Evolutionary conservation across 2,797 vertebrate species (phyloP).

Genomic region (Peromyscus melanophrys): DNA sequence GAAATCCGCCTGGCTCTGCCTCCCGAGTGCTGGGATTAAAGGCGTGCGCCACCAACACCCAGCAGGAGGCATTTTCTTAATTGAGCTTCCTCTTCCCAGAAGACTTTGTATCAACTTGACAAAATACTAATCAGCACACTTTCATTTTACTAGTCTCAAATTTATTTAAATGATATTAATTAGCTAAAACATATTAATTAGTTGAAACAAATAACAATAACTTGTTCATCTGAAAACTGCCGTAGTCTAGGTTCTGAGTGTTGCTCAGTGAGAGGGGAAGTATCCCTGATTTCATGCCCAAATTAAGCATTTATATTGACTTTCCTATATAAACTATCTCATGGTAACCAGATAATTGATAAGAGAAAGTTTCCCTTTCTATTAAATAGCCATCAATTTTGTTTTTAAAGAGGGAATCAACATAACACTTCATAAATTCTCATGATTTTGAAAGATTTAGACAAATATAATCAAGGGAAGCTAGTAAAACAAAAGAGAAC

Average conservation of each 20-base stretch:
- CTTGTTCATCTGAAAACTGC: neutral
- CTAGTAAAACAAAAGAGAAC: neutral
- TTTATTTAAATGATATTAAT: slow-evolving; percentile 36
- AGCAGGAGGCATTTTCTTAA: neutral
- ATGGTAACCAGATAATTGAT: neutral
- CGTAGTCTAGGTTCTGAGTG: neutral
- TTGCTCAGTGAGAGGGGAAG: neutral
- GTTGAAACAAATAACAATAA: slow-evolving; percentile 15
- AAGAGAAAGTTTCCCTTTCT: neutral
- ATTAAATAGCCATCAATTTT: neutral
- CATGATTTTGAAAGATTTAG: slow-evolving; percentile 16
- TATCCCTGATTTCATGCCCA: neutral
- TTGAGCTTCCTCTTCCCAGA: neutral
- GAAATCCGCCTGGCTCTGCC: too few species aligned
- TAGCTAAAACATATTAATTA: slow-evolving; percentile 1
- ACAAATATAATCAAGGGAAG: neutral
- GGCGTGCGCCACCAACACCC: too few species aligned
- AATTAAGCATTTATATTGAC: slow-evolving; percentile 19
- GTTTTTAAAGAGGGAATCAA: slow-evolving; percentile 14
- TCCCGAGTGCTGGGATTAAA: too few species aligned
- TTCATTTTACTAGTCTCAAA: slow-evolving; percentile 1
- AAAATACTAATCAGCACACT: neutral
- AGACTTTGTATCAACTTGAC: neutral
- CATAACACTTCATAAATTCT: slow-evolving; percentile 14
- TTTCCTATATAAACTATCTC: neutral